These are phyloP conservation scores for Odontesthes bonariensis DNA, from an alignment of 2,113 vertebrate species.

Conservation along the genomic window DNA sequence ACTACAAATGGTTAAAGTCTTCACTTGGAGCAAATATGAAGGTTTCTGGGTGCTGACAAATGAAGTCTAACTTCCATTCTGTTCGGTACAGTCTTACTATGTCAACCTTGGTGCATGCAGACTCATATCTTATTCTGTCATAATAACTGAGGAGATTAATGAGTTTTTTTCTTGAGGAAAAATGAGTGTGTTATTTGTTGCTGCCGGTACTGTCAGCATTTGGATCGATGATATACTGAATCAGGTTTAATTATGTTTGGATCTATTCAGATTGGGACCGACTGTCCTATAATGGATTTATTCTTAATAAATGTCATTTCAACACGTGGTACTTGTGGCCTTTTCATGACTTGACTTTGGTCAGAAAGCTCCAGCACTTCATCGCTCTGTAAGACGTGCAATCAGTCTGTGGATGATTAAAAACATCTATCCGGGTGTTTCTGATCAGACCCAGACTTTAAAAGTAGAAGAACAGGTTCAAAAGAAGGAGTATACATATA, in stretches of 20 bases:
- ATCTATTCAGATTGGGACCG: background rate
- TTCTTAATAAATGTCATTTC: background rate
- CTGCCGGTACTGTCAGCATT: background rate
- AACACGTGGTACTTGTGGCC: background rate
- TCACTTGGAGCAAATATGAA: no score
- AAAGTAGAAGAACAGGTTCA: no score
- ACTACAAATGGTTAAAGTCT: no score
- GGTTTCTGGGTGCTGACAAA: no score
- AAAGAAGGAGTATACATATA: no score
- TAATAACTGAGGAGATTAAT: background rate
- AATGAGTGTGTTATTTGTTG: background rate
- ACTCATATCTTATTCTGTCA: background rate
- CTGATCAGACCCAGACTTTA: no score
- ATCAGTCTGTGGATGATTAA: no score
- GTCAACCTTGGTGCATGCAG: background rate
- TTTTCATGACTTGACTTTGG: background rate
- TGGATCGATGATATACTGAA: background rate
- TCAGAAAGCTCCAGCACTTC: no score
- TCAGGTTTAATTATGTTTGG: background rate
- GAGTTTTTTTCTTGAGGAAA: background rate
- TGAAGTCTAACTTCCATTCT: background rate
- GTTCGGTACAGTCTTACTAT: background rate
- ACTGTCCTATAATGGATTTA: background rate
- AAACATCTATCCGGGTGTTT: no score
- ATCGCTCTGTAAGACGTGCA: no score